Evolutionary conservation across 2,888 invertebrate genomes (phyloP).

Genomic region (Mellilla xanthometata): DNA sequence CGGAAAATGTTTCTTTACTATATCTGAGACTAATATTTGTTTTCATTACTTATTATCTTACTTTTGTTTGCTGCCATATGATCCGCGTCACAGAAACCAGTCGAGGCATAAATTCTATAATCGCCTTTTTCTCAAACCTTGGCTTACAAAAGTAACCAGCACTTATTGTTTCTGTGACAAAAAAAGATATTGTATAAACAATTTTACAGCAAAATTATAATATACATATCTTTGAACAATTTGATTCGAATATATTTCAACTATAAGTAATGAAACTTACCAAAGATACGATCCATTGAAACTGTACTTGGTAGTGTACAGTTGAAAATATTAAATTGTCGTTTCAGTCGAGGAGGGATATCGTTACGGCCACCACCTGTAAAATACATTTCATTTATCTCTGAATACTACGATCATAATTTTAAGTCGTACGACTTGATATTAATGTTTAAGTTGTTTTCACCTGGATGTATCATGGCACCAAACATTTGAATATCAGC

Average conservation of each 20-base stretch:
- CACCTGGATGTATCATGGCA: constrained; percentile 95
- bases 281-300: constrained; percentile 95
- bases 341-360: constrained; percentile 92
- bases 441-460: no score
- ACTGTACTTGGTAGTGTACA: constrained; percentile 92
- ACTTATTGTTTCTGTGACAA: constrained; percentile 86
- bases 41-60: constrained; percentile 27
- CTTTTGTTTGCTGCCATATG: constrained; percentile 93
- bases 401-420: no score
- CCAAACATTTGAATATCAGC: constrained; percentile 92
- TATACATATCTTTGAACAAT: not conserved
- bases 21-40: no score
- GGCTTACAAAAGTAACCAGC: constrained; percentile 90
- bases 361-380: constrained; percentile 93
- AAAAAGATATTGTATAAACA: not conserved
- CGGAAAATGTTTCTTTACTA: no score
- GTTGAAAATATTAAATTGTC: constrained; percentile 94
- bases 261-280: constrained; percentile 55
- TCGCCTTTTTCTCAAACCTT: constrained; percentile 84
- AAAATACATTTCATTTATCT: no score
- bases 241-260: not conserved
- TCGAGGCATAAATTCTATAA: constrained; percentile 87
- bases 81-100: constrained; percentile 90
- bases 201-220: not conserved
- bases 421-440: no score